Evolutionary conservation across 2,797 vertebrate genomes (phyloP).

Genomic region (Gastrophryne carolinensis): DNA sequence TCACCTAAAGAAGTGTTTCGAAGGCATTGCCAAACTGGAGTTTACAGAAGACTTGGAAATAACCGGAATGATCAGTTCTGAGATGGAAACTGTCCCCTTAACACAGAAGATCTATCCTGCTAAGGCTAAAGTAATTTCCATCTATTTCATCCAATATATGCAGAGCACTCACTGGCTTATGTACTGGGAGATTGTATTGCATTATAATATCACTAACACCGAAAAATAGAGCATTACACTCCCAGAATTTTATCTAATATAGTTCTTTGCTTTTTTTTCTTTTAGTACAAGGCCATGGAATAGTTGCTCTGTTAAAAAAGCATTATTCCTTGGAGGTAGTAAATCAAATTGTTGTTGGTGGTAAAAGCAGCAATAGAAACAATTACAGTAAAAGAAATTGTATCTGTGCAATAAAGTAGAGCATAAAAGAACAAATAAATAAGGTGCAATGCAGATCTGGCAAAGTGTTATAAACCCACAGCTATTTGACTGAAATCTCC

Average conservation of each 20-base stretch:
- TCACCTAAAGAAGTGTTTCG: constrained; percentile 93
- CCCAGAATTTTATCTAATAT: neutral
- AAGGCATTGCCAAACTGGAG: constrained; percentile 87
- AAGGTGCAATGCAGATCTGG: neutral
- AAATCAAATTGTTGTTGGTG: neutral
- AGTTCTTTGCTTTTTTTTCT: neutral
- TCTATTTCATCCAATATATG: neutral
- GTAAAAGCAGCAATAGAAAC: neutral
- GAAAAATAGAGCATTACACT: neutral
- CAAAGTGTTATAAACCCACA: too few relatives aligned
- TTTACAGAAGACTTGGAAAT: constrained; percentile 81
- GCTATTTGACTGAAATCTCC: too few relatives aligned
- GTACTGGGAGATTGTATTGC: neutral
- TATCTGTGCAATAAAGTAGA: neutral
- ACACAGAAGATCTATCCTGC: constrained; percentile 76
- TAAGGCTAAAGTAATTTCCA: constrained; percentile 77
- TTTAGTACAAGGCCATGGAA: neutral
- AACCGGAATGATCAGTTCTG: constrained; percentile 87
- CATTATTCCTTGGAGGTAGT: neutral
- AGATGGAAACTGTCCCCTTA: constrained; percentile 83
- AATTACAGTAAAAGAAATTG: neutral
- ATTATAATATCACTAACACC: neutral
- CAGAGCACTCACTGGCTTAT: neutral
- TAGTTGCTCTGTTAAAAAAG: neutral
- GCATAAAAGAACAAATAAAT: neutral